Percentiles rank a stretch among this genome's conserved stretches.
Conservation (phyloP, 2,113 vertebrate genomes). For the Myrmecophaga tridactyla region DNA sequence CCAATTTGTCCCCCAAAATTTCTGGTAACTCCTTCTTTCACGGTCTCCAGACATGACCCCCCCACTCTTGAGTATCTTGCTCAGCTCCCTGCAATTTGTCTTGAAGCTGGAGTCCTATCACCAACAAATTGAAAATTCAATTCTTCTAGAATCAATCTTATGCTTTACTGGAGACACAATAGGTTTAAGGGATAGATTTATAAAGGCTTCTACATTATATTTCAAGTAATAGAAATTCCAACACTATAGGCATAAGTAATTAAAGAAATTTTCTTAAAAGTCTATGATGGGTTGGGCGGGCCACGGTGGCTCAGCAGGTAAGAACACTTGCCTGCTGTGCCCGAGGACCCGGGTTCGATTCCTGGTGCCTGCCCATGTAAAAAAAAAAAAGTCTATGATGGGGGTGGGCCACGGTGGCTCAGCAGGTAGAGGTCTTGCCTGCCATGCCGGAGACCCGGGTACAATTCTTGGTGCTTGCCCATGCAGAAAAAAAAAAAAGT, state of each 20-base stretch:
- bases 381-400: no score
- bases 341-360: no score
- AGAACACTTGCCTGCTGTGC: no score
- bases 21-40: neutral
- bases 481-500: no score
- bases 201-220: neutral
- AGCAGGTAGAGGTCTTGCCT: no score
- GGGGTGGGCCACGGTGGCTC: no score
- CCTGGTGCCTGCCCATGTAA: no score
- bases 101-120: neutral
- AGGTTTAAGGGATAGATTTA: neutral
- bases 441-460: no score
- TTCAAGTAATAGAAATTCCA: constrained; percentile 3
- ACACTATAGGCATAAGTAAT: neutral
- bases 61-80: neutral
- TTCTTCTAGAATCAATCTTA: neutral
- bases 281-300: no score
- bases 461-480: no score
- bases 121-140: neutral
- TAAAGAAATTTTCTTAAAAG: neutral
- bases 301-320: no score
- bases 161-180: neutral
- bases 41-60: neutral
- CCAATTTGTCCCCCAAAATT: no score
- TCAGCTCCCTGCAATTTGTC: neutral